Evolutionary conservation across 2,113 vertebrate genomes (phyloP), one percentile per base, ranked within the genome.

Genomic region (Paramisgurnus dabryanus): DNA sequence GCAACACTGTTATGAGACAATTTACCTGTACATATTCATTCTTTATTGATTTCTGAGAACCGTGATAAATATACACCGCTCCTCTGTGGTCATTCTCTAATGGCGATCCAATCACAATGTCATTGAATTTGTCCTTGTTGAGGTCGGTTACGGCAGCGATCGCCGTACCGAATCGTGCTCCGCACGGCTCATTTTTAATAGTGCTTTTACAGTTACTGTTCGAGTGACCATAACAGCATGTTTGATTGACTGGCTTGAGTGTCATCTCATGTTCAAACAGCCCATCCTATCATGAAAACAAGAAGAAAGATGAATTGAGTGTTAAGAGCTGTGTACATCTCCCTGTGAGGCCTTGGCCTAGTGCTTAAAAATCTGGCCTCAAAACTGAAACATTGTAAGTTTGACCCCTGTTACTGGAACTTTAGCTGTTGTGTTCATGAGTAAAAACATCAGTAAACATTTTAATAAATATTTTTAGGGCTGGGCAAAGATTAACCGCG

Each of bases 61-160:
- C 97, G 0, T 98, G 96, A 80, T 97, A 98, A 85, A 99, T 90
- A 86, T 99, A 99, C 27, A 96, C 97, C 0, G 95, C 96, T 39
- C 97, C 97, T 0, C 91, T 87, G 65, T 99, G 97, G 84, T 98
- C 96, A 27, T 96, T 95, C 81, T 98, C 97, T 27, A 99, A 86
- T 0, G 97, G 97, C 0, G 97, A 95, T 0, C 97, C 97, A 18
- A 99, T 95, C 27, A 95, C 96, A 10, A 99, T 86, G 70, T 99
- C 97, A 49, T 95, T 96, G 47, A 93, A 94, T 0, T 95, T 95
- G 3, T 99, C 97, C 17, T 97, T 94, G 87, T 98, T 98, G 82
- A 99, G 94, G 78, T 99, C 97, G 3, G 90, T 92, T 11, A 98
- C 93, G 0, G 96, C 93, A 8, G 96, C 95, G n/a, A 99, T 96